These are phyloP conservation scores for Nezara viridula DNA, from an alignment of 2,888 invertebrate species.

Conservation along the genomic window DNA sequence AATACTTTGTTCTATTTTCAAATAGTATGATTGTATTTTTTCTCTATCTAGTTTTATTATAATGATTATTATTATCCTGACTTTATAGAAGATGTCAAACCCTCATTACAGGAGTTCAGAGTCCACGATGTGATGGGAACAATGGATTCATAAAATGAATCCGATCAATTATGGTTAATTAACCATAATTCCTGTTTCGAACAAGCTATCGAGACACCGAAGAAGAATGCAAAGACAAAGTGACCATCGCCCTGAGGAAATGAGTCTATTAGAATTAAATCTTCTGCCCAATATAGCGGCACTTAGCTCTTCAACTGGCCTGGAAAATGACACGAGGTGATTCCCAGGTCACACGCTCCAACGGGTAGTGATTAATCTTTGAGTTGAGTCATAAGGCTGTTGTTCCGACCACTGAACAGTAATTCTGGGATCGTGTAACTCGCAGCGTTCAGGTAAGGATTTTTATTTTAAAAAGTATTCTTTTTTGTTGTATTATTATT, in stretches of 20 bases:
- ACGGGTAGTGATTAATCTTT: slow-evolving; percentile 12
- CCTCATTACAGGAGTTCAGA: not conserved
- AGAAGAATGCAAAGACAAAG: slow-evolving; percentile 9
- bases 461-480: too few relatives aligned
- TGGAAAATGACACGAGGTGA: slow-evolving; percentile 23
- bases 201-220: not conserved
- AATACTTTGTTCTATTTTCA: too few relatives aligned
- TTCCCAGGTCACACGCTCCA: slow-evolving; percentile 39
- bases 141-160: not conserved
- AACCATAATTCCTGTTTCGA: not conserved
- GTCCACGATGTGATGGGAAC: not conserved
- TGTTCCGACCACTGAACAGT: not conserved
- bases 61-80: too few relatives aligned
- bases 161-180: not conserved
- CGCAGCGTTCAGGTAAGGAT: not conserved
- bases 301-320: slow-evolving; percentile 4
- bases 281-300: not conserved
- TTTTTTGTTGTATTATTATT: too few relatives aligned
- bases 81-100: too few relatives aligned
- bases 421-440: not conserved
- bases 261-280: slow-evolving; percentile 37
- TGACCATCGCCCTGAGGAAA: slow-evolving; percentile 41
- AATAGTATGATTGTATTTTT: too few relatives aligned
- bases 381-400: not conserved
- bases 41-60: too few relatives aligned